These are phyloP conservation scores for Pachycephus smyrnensis DNA, from an alignment of 2,888 invertebrate genomes.

Conservation along the genomic window DNA sequence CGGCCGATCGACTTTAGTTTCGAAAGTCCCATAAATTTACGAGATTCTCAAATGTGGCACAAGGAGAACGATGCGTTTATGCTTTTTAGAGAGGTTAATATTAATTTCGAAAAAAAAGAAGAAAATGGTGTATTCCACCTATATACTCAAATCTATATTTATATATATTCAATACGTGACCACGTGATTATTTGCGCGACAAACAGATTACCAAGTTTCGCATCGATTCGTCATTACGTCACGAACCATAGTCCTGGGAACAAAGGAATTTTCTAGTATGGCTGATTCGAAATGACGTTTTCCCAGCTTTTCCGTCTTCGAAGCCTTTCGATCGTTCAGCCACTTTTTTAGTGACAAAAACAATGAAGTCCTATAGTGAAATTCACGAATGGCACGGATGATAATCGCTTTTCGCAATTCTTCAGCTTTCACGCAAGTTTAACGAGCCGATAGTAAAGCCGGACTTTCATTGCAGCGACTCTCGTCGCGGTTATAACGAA, in stretches of 20 bases:
- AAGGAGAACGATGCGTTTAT: not conserved
- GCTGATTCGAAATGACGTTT: not conserved
- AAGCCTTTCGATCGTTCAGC: not conserved
- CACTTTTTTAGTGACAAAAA: not conserved
- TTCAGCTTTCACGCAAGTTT: not conserved
- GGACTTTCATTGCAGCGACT: not conserved
- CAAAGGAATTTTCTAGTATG: not conserved
- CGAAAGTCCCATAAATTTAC: not conserved
- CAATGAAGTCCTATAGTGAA: not conserved
- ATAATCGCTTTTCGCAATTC: not conserved
- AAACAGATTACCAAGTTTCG: not conserved
- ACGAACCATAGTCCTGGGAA: not conserved
- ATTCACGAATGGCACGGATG: not conserved
- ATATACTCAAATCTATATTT: not conserved
- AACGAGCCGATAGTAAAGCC: not conserved
- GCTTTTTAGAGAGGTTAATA: not conserved
- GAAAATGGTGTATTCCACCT: too few species aligned
- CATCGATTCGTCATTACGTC: not conserved
- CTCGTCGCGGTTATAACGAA: not conserved
- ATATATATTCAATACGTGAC: not conserved
- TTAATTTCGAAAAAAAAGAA: not conserved
- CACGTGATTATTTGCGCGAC: not conserved
- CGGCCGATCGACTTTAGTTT: not conserved
- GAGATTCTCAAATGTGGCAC: not conserved
- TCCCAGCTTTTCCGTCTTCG: not conserved